phyloP scores from a whole-genome alignment of 2,888 invertebrate species.

The Eupithecia subfuscata region DNA sequence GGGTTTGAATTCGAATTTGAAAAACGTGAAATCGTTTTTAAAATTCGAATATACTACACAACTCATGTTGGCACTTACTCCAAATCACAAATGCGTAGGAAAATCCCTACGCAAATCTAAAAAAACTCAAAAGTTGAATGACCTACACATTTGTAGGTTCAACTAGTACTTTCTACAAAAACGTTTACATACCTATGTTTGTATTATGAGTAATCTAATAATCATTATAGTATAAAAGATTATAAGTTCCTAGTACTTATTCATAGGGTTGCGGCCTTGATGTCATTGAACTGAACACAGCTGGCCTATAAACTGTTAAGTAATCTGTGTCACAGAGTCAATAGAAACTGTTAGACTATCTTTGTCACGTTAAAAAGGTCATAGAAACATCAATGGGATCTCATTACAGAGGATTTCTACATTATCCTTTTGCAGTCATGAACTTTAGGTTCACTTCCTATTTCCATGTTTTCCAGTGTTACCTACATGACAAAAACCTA shows the following conservation, averaged over 20 bases:
- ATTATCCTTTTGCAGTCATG: not conserved
- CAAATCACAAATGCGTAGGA: not conserved
- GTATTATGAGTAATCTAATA: not conserved
- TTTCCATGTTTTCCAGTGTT: not conserved
- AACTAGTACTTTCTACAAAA: not conserved
- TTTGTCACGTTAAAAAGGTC: not conserved
- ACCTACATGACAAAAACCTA: not conserved
- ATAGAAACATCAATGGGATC: constrained; percentile 4
- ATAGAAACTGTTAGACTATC: not conserved
- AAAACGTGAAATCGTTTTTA: not conserved
- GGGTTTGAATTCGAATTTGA: not conserved
- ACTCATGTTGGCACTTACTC: not conserved
- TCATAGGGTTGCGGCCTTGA: constrained; percentile 4
- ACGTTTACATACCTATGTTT: not conserved
- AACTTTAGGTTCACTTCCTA: not conserved
- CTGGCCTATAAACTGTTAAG: constrained; percentile 16
- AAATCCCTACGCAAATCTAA: constrained; percentile 6
- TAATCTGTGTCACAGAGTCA: constrained; percentile 15
- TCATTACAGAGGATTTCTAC: not conserved
- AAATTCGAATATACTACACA: not conserved
- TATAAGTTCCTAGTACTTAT: not conserved
- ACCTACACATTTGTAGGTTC: not conserved
- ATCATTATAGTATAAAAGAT: not conserved
- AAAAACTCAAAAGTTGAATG: not conserved
- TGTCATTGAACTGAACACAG: constrained; percentile 22